These are phyloP conservation scores for Actinostola sp. DNA, from an alignment of 92 coral and sea anemone genomes.

Conservation along the genomic window DNA sequence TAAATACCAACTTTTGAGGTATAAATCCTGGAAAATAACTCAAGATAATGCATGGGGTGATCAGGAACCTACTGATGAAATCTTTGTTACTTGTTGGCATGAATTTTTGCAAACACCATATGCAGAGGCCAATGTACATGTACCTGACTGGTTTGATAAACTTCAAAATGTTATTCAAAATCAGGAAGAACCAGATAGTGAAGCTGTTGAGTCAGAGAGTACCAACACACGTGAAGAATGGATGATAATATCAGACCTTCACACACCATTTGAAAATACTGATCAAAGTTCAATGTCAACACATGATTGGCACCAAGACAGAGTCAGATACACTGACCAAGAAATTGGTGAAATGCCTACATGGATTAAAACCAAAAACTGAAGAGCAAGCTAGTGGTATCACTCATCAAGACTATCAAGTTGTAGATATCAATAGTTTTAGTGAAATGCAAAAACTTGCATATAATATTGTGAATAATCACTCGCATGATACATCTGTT, in stretches of 20 bases:
- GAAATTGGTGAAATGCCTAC: constrained; percentile 62
- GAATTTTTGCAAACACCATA: constrained; percentile 55
- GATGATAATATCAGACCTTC: too few relatives aligned
- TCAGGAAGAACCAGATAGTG: constrained; percentile 31
- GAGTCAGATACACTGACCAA: constrained; percentile 35
- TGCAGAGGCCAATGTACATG: constrained; percentile 52
- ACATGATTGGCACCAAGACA: constrained; percentile 56
- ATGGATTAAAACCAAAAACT: constrained; percentile 42
- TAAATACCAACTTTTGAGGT: constrained; percentile 53
- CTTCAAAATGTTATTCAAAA: constrained; percentile 51
- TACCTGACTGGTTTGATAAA: constrained; percentile 72
- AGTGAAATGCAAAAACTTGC: constrained; percentile 73
- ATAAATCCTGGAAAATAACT: constrained; percentile 57
- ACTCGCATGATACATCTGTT: constrained; percentile 25
- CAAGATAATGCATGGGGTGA: constrained; percentile 66
- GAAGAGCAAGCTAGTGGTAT: constrained; percentile 12
- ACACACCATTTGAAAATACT: constrained; percentile 46
- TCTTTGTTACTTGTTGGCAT: constrained; percentile 44
- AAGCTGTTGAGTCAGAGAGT: constrained; percentile 20
- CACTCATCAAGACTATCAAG: background rate
- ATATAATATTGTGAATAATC: constrained; percentile 56
- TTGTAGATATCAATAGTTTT: constrained; percentile 45
- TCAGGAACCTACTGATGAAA: constrained; percentile 50
- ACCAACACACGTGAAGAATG: constrained; percentile 64
- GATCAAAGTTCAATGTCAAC: constrained; percentile 17